These are phyloP conservation scores for Yponomeuta sedellus DNA, from an alignment of 2,888 invertebrate genomes.

Conservation along the genomic window DNA sequence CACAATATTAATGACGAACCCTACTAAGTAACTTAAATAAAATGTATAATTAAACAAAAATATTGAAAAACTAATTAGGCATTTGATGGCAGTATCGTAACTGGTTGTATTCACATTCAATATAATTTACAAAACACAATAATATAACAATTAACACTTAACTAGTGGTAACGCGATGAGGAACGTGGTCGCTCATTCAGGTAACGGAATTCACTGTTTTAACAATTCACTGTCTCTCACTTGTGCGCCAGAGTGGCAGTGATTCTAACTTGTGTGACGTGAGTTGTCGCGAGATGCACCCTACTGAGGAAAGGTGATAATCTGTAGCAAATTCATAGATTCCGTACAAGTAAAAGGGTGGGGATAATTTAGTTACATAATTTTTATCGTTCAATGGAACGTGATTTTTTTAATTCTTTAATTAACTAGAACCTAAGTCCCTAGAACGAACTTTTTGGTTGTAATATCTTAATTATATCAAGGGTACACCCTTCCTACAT, in stretches of 20 bases:
- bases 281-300: background rate
- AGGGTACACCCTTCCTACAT: slow-evolving; percentile 52
- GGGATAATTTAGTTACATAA: background rate
- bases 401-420: slow-evolving; percentile 3
- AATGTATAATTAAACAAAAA: slow-evolving; percentile 49
- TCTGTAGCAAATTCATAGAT: too few species aligned
- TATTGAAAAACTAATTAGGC: slow-evolving; percentile 68
- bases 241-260: background rate
- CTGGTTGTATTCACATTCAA: slow-evolving; percentile 68
- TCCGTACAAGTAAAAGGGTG: background rate
- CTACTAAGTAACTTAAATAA: slow-evolving; percentile 45
- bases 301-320: too few species aligned
- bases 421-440: slow-evolving; percentile 64
- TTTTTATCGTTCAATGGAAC: slow-evolving; percentile 5
- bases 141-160: slow-evolving; percentile 60
- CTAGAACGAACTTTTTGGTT: slow-evolving; percentile 76
- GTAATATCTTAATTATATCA: slow-evolving; percentile 58
- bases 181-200: slow-evolving; percentile 72
- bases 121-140: slow-evolving; percentile 63
- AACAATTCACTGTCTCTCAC: background rate
- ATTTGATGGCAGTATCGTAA: slow-evolving; percentile 75
- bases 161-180: slow-evolving; percentile 74
- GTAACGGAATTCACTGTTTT: slow-evolving; percentile 67
- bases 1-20: slow-evolving; percentile 62
- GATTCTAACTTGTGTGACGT: background rate